A percentile compares a stretch with the other conserved stretches of the same genome.
phyloP scores from a whole-genome alignment of 2,888 invertebrate species.

The Drosophila planitibia region DNA sequence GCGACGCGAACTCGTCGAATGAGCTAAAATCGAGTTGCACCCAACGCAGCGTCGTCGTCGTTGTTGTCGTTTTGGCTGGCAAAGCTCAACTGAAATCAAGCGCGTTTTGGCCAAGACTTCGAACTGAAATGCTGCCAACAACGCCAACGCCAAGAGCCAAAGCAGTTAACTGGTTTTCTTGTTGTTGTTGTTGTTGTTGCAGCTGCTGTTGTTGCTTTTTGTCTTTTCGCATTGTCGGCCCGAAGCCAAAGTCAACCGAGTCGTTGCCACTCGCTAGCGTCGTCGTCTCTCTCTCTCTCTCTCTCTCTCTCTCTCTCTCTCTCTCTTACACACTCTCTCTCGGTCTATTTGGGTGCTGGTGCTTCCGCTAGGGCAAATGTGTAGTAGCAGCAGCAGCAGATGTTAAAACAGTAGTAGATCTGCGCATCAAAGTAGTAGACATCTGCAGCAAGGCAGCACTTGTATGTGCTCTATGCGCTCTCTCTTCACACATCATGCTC shows the following conservation, averaged over 20 bases:
- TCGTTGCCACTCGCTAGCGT: slow-evolving; percentile 45
- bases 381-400: slow-evolving; percentile 30
- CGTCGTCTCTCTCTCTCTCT: slow-evolving; percentile 3
- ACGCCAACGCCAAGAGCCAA: slow-evolving; percentile 45
- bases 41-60: slow-evolving; percentile 76
- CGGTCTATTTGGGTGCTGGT: slow-evolving; percentile 22
- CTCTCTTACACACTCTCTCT: slow-evolving; percentile 9
- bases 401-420: slow-evolving; percentile 48
- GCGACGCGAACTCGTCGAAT: slow-evolving; percentile 67
- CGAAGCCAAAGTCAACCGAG: slow-evolving; percentile 65
- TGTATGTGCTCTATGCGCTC: slow-evolving; percentile 6
- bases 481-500: slow-evolving; percentile 18
- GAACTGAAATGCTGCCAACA: slow-evolving; percentile 2
- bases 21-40: slow-evolving; percentile 62
- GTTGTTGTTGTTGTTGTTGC: slow-evolving; percentile 5
- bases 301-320: neutral
- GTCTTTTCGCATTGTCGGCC: slow-evolving; percentile 52
- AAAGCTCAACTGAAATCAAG: slow-evolving; percentile 82
- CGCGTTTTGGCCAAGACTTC: slow-evolving; percentile 40
- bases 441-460: slow-evolving; percentile 32
- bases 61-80: slow-evolving; percentile 75
- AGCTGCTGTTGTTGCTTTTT: slow-evolving; percentile 13
- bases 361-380: slow-evolving; percentile 54
- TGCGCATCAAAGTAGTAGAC: slow-evolving; percentile 50
- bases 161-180: slow-evolving; percentile 67